Conservation (phyloP, 2,888 invertebrate genomes). For the Dermolepida albohirtum region DNA sequence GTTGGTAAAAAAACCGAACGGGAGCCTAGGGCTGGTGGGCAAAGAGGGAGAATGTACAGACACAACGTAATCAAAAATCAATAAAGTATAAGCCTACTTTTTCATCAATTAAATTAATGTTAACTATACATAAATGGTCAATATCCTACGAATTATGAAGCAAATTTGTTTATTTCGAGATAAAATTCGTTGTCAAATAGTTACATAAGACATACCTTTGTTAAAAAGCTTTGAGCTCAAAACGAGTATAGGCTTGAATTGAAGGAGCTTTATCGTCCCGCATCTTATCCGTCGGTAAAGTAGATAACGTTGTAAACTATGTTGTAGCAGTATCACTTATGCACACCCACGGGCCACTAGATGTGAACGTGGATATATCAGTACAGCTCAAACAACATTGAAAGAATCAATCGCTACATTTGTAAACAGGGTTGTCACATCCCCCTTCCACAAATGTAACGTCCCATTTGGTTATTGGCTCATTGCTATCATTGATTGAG, state of each 20-base stretch:
- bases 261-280: constrained; percentile 8
- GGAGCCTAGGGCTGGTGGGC: constrained; percentile 22
- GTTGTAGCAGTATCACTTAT: constrained; percentile 52
- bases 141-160: no score
- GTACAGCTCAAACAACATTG: constrained; percentile 65
- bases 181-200: no score
- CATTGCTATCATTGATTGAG: constrained; percentile 68
- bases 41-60: constrained; percentile 16
- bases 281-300: constrained; percentile 45
- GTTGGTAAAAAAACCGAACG: constrained; percentile 19
- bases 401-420: constrained; percentile 68
- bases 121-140: no score
- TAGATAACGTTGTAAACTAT: constrained; percentile 42
- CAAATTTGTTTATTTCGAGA: no score
- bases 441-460: constrained; percentile 61
- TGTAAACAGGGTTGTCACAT: constrained; percentile 68
- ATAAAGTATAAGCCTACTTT: constrained; percentile 24
- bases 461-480: constrained; percentile 68
- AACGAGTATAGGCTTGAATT: constrained; percentile 3
- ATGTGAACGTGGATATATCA: constrained; percentile 60
- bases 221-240: constrained; percentile 5
- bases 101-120: constrained; percentile 21
- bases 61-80: constrained; percentile 30
- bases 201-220: constrained; percentile 16
- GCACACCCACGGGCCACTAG: constrained; percentile 56